Evolutionary conservation across 1,140 invertebrate species (phyloP).

Genomic region (Heliconius nattereri): DNA sequence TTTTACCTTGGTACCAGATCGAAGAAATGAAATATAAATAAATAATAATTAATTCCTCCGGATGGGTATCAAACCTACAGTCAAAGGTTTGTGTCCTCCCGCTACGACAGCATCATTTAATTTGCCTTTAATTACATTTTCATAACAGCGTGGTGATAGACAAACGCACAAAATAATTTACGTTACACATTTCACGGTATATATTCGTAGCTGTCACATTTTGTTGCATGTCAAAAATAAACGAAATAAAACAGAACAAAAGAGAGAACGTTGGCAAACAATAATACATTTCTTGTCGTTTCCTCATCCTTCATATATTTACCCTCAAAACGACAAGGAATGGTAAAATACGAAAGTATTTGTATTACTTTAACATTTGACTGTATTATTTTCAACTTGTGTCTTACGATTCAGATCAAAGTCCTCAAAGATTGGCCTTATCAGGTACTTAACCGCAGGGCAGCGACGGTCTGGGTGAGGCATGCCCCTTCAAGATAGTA

Average conservation of each 20-base stretch:
- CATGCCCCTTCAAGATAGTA: slow-evolving; percentile 40
- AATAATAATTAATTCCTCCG: too few species aligned
- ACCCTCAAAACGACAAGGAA: not conserved
- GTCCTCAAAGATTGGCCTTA: slow-evolving; percentile 49
- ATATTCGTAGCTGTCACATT: not conserved
- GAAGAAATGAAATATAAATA: too few species aligned
- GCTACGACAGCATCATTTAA: too few species aligned
- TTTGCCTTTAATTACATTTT: too few species aligned
- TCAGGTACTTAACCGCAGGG: slow-evolving; percentile 52
- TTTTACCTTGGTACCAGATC: too few species aligned
- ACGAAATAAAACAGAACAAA: slow-evolving; percentile 11
- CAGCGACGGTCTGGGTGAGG: slow-evolving; percentile 34
- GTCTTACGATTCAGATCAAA: slow-evolving; percentile 42
- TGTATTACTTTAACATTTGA: slow-evolving; percentile 1
- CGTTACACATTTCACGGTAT: not conserved
- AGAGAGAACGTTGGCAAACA: not conserved
- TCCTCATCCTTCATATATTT: not conserved
- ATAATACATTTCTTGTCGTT: not conserved
- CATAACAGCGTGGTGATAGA: not conserved
- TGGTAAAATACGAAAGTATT: not conserved
- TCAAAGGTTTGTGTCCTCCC: too few species aligned
- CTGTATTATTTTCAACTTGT: slow-evolving; percentile 36
- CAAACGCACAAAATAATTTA: not conserved
- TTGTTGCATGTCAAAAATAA: not conserved
- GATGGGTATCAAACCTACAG: too few species aligned